Evolutionary conservation across 1,140 invertebrate species (phyloP).

Genomic region (Drosophila lowei): DNA sequence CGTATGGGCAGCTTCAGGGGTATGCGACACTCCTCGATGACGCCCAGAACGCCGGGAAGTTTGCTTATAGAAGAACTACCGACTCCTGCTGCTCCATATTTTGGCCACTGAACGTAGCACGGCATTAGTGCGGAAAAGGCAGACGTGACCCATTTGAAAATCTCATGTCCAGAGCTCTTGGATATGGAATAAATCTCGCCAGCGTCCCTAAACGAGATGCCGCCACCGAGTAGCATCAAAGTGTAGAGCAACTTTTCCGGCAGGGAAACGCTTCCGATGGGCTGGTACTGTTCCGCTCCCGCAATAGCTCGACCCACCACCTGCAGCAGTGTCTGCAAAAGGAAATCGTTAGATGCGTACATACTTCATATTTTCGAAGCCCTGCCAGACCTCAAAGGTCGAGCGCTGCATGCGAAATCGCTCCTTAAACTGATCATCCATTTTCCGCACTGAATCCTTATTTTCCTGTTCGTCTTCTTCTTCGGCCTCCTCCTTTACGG

Average conservation of each 20-base stretch:
- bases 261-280: conserved; percentile 26
- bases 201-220: conserved; percentile 41
- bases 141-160: conserved; percentile 42
- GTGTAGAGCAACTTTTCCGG: conserved; percentile 42
- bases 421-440: conserved; percentile 45
- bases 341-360: background rate
- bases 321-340: conserved; percentile 18
- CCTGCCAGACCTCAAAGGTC: conserved; percentile 28
- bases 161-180: conserved; percentile 48
- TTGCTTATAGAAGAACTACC: conserved; percentile 1
- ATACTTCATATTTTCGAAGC: too few relatives aligned
- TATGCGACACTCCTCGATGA: conserved; percentile 43
- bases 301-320: conserved; percentile 21
- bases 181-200: conserved; percentile 43
- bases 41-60: conserved; percentile 41
- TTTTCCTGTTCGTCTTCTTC: background rate
- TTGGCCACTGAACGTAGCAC: conserved; percentile 34
- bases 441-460: background rate
- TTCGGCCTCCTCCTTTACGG: background rate
- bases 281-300: conserved; percentile 20
- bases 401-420: conserved; percentile 38
- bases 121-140: conserved; percentile 29
- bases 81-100: background rate
- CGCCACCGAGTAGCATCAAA: conserved; percentile 34
- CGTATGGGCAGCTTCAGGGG: conserved; percentile 22